Base-by-base conservation (phyloP, 2,797 vertebrate species). In the Anguilla pacifica region DNA sequence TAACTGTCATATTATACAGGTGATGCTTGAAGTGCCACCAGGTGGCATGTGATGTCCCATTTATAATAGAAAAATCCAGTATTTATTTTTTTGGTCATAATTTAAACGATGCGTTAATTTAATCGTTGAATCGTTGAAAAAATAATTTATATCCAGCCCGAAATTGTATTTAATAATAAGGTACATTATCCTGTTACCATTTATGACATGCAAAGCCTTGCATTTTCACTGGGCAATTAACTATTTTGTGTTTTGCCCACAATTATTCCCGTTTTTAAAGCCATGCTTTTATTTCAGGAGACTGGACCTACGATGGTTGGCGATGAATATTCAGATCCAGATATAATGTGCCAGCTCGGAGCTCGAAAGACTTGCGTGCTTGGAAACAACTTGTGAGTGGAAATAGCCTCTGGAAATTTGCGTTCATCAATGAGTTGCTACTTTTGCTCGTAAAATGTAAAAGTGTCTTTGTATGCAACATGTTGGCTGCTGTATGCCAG, bases 321-420 rank as follows among this genome's bases (percentile, higher is more conserved):
- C 0, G 96, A 96, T 0, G 96, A 96, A 89, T 89, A 95, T 28
- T 97, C 96, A 0, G 96, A 97, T 86, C 92, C 92, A 46, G 86
- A 87, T 87, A 91, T 97, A 91, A 97, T 97, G 96, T 90, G 79
- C 43, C 94, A 95, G 83, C 90, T 97, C 84, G 96, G 96, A 74
- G 96, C 96, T 90, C 92, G 85, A 0, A 96, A 95, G 92, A 96
- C 96, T 91, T 95, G 55, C 6, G 88, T 93, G 87, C 91, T 95
- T 89, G 96, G 96, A 0, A 97, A 96, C 91, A 95, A 97, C 88
- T 97, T 97, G 96, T 97, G 93, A 96, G 96, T 96, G 22, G 46
- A 82, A 43, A 17, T 31, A 13, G 31, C 28, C 25, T 31, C 25
- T 6, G 25, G 28, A 46, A 46, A 70, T 28, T 72, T 59, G 17